These are phyloP conservation scores for Endomychus coccineus DNA, from an alignment of 2,888 invertebrate genomes.

Conservation along the genomic window DNA sequence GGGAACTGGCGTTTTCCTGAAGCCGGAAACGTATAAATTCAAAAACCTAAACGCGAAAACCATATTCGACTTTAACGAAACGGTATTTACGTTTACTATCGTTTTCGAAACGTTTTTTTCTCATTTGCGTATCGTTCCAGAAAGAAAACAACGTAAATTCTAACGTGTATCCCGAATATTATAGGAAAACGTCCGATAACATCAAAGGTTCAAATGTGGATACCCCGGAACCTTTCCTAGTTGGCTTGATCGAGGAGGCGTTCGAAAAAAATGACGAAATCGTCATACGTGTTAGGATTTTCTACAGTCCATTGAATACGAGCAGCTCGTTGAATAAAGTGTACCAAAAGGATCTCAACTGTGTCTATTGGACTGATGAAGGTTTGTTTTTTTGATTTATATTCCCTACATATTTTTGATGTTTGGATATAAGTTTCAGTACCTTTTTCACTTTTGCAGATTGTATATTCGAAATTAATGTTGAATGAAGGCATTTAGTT, in stretches of 20 bases:
- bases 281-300: slow-evolving; percentile 57
- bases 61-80: not conserved
- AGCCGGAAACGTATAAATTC: slow-evolving; percentile 56
- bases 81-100: too few species aligned
- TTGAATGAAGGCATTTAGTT: too few species aligned
- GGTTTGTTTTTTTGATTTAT: slow-evolving; percentile 42
- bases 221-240: slow-evolving; percentile 68
- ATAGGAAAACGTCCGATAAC: slow-evolving; percentile 63
- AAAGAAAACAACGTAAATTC: slow-evolving; percentile 53
- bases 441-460: too few species aligned
- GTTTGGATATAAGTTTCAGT: too few species aligned
- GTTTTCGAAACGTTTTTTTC: slow-evolving; percentile 19
- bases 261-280: slow-evolving; percentile 49
- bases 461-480: too few species aligned
- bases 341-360: slow-evolving; percentile 61
- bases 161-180: slow-evolving; percentile 71
- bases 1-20: slow-evolving; percentile 62
- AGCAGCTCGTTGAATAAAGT: slow-evolving; percentile 49
- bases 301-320: slow-evolving; percentile 72
- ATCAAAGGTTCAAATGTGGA: slow-evolving; percentile 64
- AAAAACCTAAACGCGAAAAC: slow-evolving; percentile 33
- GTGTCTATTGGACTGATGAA: slow-evolving; percentile 72
- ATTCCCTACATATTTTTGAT: too few species aligned
- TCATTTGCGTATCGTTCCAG: slow-evolving; percentile 9
- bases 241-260: slow-evolving; percentile 62